A percentile compares a stretch with the other conserved stretches of the same genome.
phyloP scores from a whole-genome alignment of 2,113 vertebrate species.

The Furnarius figulus region DNA sequence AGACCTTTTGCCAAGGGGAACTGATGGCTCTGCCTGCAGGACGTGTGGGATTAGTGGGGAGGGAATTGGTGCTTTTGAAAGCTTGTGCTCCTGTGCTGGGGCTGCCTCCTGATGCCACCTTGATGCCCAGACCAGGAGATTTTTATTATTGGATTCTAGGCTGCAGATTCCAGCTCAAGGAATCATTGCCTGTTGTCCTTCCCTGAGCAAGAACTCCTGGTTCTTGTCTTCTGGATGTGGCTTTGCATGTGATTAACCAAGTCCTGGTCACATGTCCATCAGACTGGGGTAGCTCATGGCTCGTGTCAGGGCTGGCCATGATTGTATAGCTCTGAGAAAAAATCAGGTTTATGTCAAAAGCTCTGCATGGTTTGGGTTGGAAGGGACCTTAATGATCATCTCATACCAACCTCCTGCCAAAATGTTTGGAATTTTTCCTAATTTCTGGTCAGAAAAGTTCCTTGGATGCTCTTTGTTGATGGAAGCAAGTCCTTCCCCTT shows the following conservation, averaged over 20 bases:
- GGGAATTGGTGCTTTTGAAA: background rate
- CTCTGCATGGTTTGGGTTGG: background rate
- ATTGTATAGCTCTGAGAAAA: background rate
- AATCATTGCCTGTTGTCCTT: background rate
- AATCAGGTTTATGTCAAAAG: background rate
- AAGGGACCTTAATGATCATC: background rate
- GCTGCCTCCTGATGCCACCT: background rate
- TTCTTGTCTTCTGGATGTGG: background rate
- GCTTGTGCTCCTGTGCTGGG: background rate
- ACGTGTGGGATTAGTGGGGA: background rate
- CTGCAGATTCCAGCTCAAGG: background rate
- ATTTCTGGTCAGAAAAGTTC: background rate
- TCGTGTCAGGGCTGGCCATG: background rate
- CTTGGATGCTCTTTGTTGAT: background rate
- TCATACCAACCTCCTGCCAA: background rate
- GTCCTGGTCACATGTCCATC: accelerated
- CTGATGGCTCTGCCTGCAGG: background rate
- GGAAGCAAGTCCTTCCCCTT: background rate
- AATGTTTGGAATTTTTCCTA: background rate
- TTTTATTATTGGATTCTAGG: background rate
- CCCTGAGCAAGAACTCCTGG: background rate
- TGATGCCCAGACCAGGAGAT: background rate
- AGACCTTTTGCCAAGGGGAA: background rate
- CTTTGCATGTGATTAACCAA: background rate
- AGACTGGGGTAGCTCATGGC: background rate